Evolutionary conservation across 2,888 invertebrate species (phyloP).

Genomic region (Zygothrica quintamaculata): DNA sequence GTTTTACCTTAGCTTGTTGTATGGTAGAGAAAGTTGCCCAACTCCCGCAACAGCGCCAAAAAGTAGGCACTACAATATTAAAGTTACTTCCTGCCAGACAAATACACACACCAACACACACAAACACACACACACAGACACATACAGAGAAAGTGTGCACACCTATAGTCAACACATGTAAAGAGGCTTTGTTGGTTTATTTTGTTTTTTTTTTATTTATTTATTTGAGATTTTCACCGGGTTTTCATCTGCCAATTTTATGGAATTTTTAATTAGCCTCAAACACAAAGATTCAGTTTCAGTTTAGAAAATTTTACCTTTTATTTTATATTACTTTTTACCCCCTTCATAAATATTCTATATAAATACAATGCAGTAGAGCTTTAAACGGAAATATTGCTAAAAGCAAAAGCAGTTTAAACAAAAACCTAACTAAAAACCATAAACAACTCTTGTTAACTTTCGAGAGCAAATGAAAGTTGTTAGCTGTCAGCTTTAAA

Average conservation of each 20-base stretch:
- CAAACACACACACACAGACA: background rate
- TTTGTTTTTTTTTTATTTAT: too few relatives aligned
- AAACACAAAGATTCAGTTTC: constrained; percentile 35
- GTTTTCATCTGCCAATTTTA: constrained; percentile 49
- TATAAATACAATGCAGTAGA: constrained; percentile 21
- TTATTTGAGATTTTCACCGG: constrained; percentile 44
- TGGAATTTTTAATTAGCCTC: constrained; percentile 70
- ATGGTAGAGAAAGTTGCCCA: constrained; percentile 41
- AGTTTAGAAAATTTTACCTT: constrained; percentile 12
- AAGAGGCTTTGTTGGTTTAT: constrained; percentile 54
- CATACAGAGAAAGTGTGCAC: too few relatives aligned
- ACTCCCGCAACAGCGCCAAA: constrained; percentile 43
- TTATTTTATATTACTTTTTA: too few relatives aligned
- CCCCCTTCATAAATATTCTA: constrained; percentile 17
- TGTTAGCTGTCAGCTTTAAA: too few relatives aligned
- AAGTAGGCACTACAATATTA: constrained; percentile 57
- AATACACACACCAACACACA: constrained; percentile 5
- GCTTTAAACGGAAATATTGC: background rate
- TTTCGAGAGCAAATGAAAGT: too few relatives aligned
- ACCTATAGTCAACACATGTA: constrained; percentile 1
- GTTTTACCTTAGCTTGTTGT: constrained; percentile 33
- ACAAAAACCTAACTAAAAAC: background rate
- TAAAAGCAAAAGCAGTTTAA: background rate
- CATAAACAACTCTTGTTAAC: background rate
- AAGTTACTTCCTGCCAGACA: constrained; percentile 44